phyloP scores from a whole-genome alignment of 2,888 invertebrate genomes.

The Acronicta leporina region DNA sequence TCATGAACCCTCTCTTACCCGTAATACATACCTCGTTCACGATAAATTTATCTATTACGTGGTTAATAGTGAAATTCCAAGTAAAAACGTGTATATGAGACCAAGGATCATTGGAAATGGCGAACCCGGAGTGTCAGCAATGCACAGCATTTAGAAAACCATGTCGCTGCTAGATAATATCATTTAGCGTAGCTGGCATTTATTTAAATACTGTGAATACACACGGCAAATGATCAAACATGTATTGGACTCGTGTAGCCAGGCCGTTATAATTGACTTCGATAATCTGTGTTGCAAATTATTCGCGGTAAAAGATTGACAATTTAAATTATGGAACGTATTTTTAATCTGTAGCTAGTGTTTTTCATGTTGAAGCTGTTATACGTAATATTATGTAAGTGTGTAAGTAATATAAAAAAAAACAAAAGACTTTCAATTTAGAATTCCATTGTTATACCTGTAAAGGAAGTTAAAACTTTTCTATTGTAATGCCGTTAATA shows the following conservation, averaged over 20 bases:
- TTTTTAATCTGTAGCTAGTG: not conserved
- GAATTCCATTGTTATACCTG: conserved; percentile 46
- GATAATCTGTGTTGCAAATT: conserved; percentile 40
- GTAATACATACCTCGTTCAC: conserved; percentile 33
- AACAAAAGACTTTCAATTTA: conserved; percentile 35
- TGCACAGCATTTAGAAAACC: conserved; percentile 49
- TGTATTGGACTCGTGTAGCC: conserved; percentile 35
- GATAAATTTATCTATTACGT: conserved; percentile 47
- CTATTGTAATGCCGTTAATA: conserved; percentile 37
- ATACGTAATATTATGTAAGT: not conserved
- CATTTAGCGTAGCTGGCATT: conserved; percentile 54
- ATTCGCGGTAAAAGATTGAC: conserved; percentile 30
- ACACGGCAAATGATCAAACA: conserved; percentile 35
- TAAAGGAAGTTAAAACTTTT: conserved; percentile 48
- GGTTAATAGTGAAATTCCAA: conserved; percentile 42
- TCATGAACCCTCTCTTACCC: conserved; percentile 24
- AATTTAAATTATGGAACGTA: conserved; percentile 4
- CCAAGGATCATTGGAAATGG: conserved; percentile 42
- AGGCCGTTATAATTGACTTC: conserved; percentile 42
- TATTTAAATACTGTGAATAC: conserved; percentile 51
- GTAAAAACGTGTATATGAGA: conserved; percentile 44
- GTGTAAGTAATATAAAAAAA: not conserved
- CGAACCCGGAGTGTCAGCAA: conserved; percentile 37
- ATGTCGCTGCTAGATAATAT: conserved; percentile 53
- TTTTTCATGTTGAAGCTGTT: not conserved